A percentile compares a stretch with the other conserved stretches of the same genome.
These are phyloP conservation scores for Porites rus DNA, from an alignment of 92 coral and sea anemone genomes.

Conservation along the genomic window DNA sequence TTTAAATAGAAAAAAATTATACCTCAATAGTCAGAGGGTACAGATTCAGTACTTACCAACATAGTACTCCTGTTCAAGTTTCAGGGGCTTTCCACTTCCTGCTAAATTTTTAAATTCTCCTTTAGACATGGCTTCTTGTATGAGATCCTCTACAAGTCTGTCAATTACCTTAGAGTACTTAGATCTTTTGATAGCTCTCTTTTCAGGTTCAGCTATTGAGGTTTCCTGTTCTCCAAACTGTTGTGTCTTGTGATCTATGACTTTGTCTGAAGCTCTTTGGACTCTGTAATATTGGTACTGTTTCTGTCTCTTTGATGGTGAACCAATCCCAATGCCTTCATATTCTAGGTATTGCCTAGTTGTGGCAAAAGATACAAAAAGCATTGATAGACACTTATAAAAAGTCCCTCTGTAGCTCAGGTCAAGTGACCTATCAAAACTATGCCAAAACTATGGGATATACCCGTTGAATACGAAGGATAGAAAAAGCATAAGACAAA, in stretches of 20 bases:
- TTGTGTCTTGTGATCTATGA: conserved; percentile 69
- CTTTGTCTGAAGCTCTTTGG: conserved; percentile 84
- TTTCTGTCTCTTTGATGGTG: conserved; percentile 75
- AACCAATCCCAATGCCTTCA: conserved; percentile 87
- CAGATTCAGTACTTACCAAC: conserved; percentile 62
- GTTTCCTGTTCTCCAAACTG: conserved; percentile 87
- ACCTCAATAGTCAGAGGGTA: too few species aligned
- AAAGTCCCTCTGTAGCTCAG: not conserved
- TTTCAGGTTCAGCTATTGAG: conserved; percentile 87
- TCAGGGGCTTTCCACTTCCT: conserved; percentile 85
- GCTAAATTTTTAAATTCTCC: conserved; percentile 86
- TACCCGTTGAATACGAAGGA: too few species aligned
- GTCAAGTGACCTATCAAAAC: not conserved
- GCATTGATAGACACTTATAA: not conserved
- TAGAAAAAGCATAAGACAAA: too few species aligned
- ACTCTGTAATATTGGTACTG: conserved; percentile 79
- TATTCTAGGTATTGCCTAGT: conserved; percentile 82
- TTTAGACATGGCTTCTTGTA: conserved; percentile 91
- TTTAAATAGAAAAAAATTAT: too few species aligned
- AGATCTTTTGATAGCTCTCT: conserved; percentile 71
- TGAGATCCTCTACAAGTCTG: conserved; percentile 85
- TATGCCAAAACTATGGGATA: too few species aligned
- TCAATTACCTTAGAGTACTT: conserved; percentile 87
- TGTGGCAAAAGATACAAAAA: not conserved
- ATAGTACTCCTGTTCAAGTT: conserved; percentile 66